Percentiles rank a stretch among this genome's conserved stretches.
These are phyloP conservation scores for Tenrec ecaudatus DNA, from an alignment of 2,113 vertebrate species.

Conservation along the genomic window DNA sequence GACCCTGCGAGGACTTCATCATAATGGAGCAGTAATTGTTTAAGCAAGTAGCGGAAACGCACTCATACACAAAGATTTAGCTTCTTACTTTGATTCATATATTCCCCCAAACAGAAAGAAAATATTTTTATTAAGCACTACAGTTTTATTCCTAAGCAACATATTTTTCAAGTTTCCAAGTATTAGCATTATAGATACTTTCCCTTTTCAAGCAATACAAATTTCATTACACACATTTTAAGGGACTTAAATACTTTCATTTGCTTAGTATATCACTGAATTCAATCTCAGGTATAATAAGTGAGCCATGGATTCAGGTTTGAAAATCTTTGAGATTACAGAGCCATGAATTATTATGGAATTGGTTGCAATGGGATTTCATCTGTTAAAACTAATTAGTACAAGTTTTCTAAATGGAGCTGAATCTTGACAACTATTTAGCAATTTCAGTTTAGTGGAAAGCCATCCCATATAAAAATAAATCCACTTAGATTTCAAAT, in stretches of 20 bases:
- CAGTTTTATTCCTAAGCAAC: conserved; percentile 33
- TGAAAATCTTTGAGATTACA: conserved; percentile 49
- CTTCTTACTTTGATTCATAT: conserved; percentile 46
- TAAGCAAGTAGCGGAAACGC: conserved; percentile 43
- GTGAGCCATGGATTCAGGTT: conserved; percentile 17
- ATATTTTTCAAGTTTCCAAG: conserved; percentile 50
- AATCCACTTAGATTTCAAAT: conserved; percentile 17
- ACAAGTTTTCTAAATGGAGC: conserved; percentile 5
- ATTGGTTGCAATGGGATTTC: conserved; percentile 47
- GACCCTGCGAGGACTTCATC: conserved; percentile 5
- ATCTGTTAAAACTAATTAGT: conserved; percentile 26
- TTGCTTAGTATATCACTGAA: background rate
- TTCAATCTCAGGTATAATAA: conserved; percentile 38
- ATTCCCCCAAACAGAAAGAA: background rate
- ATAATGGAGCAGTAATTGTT: conserved; percentile 43
- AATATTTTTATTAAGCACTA: conserved; percentile 1
- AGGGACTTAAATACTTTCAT: background rate
- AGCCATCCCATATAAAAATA: background rate
- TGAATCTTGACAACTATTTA: conserved; percentile 44
- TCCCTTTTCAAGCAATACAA: conserved; percentile 19
- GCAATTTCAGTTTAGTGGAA: background rate
- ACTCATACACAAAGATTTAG: conserved; percentile 24
- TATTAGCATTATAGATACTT: conserved; percentile 1
- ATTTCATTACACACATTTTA: conserved; percentile 56
- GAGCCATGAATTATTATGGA: conserved; percentile 19